Conservation (phyloP, 2,797 vertebrate genomes). For the Dendrocincla fuliginosa region DNA sequence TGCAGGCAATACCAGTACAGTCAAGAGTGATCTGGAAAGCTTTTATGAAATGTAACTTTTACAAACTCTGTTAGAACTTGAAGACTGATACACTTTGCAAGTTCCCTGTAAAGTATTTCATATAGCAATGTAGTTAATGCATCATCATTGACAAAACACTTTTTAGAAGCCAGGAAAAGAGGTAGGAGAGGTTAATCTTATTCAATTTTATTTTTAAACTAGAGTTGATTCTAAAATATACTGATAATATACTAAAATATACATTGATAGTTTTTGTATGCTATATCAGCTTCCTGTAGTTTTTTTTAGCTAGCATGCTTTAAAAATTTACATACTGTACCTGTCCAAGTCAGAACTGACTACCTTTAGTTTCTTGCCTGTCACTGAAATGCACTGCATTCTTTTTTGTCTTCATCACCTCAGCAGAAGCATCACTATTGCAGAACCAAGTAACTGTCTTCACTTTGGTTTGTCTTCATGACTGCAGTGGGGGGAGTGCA, state of each 20-base stretch:
- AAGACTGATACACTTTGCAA: background rate
- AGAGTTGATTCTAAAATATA: background rate
- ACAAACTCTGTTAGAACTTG: background rate
- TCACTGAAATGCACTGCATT: background rate
- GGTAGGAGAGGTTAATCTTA: background rate
- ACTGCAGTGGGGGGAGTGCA: fast-evolving
- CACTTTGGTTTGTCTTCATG: background rate
- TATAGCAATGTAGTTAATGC: constrained; percentile 1
- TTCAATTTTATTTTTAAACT: background rate
- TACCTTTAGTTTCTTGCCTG: background rate
- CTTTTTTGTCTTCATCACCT: background rate
- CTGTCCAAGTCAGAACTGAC: background rate
- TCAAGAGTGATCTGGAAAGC: background rate
- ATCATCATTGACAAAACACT: background rate
- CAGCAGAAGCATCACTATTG: background rate
- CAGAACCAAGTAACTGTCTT: background rate
- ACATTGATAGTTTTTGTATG: background rate
- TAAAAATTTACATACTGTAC: background rate
- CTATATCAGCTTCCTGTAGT: background rate
- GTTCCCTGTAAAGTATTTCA: background rate
- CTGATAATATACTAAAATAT: background rate
- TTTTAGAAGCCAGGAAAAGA: background rate
- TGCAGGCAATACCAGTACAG: background rate
- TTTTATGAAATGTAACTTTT: background rate
- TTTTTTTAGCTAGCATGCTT: background rate